Evolutionary conservation across 2,797 vertebrate genomes (phyloP).

Genomic region (Acomys russatus): DNA sequence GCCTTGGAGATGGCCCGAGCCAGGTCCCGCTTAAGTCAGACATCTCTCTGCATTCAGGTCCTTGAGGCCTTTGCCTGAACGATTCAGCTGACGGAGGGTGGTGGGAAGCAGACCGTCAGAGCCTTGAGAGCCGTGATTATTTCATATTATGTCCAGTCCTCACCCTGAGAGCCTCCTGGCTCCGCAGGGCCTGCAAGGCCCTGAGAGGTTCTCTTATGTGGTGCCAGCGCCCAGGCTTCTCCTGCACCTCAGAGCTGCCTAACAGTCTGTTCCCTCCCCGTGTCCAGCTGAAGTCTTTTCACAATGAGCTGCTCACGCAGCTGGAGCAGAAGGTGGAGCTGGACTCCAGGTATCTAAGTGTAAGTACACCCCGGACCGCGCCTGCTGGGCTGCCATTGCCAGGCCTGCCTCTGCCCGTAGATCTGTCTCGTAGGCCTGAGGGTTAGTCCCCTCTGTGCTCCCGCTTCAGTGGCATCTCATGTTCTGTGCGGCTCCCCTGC

Average conservation of each 20-base stretch:
- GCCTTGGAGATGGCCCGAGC: background rate
- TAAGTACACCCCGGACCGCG: slow-evolving; percentile 86
- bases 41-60: background rate
- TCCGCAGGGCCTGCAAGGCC: rapidly evolving
- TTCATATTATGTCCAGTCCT: rapidly evolving
- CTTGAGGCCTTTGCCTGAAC: background rate
- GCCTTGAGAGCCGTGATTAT: rapidly evolving
- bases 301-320: slow-evolving; percentile 97
- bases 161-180: background rate
- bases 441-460: too few relatives aligned
- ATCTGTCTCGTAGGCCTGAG: background rate
- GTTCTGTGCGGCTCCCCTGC: rapidly evolving
- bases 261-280: background rate
- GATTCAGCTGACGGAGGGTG: background rate
- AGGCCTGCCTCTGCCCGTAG: too few relatives aligned
- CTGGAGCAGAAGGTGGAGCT: slow-evolving; percentile 99
- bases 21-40: background rate
- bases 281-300: slow-evolving; percentile 96
- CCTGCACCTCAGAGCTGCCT: background rate
- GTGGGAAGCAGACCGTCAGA: rapidly evolving
- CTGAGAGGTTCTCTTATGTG: rapidly evolving
- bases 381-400: rapidly evolving
- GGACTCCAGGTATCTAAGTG: slow-evolving; percentile 97
- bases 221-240: background rate
- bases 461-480: too few relatives aligned